Evolutionary conservation across 1,140 invertebrate genomes (phyloP), one percentile per base, ranked within the genome.

Genomic region (Papilio glaucus): DNA sequence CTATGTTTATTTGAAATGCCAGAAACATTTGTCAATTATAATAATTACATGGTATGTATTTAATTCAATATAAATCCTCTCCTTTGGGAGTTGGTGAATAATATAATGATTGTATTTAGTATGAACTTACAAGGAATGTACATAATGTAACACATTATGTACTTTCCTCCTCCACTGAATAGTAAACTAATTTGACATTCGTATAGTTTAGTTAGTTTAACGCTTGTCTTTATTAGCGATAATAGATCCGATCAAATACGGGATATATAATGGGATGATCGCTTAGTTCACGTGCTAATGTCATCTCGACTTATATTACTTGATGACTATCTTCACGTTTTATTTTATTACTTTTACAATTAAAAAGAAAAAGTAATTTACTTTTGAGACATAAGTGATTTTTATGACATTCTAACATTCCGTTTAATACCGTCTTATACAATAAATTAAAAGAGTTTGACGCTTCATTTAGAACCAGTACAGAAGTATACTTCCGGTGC

Each of bases 131-230:
- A 39, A 39, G 38, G 4, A 39, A 9, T 18, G 10, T 49, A 49
- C 45, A 9, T 10, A n/a, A n/a, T n/a, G n/a, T n/a, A n/a, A 49
- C 7, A 8, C 8, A 10, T 13, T 21, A 45, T 15, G 15, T 9
- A 21, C 45, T 18, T 21, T 49, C 15, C 21, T 8, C 45, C 0
- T 21, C 21, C 45, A 49, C 15, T 9, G 21, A 0, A 7, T 49
- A 15, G 18, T 49, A 49, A 49, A 49, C 45, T 49, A 8, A 18
- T 49, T 49, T 21, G 45, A 49, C 45, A 49, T 49, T 49, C 45
- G 45, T 9, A 18, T n/a, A n/a, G n/a, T n/a, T n/a, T 49, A 49
- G 21, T 49, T 49, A 10, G 10, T 10, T 49, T 49, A 49, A 49
- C 45, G 45, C 45, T 2, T 18, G 15, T 49, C 18, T 10, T 10